Evolutionary conservation across 30 jellyfish, hydroid and myxozoan genomes (phyloP).

Genomic region (Rhopilema esculentum): DNA sequence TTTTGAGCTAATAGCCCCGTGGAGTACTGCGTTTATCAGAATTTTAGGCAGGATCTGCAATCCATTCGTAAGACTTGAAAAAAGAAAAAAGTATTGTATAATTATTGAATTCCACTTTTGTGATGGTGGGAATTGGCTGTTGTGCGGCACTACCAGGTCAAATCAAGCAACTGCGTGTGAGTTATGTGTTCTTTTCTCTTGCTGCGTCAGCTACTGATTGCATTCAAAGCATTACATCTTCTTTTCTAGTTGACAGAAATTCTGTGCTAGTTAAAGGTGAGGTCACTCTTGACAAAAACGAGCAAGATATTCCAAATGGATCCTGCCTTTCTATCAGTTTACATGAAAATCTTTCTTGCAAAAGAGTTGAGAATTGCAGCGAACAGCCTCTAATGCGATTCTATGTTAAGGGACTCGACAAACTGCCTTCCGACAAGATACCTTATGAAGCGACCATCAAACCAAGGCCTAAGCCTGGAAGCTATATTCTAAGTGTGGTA

Average conservation of each 20-base stretch:
- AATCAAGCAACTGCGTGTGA: too few relatives aligned
- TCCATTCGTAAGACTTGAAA: too few relatives aligned
- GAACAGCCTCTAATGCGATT: background rate
- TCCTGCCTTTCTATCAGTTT: constrained; percentile 43
- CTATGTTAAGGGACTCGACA: constrained; percentile 2
- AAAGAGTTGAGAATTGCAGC: background rate
- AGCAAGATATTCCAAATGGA: constrained; percentile 1
- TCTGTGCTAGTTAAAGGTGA: constrained; percentile 25
- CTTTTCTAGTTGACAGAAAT: constrained; percentile 9
- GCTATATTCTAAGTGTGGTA: constrained; percentile 27
- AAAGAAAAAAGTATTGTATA: too few relatives aligned
- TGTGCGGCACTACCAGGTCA: too few relatives aligned
- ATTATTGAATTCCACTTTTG: too few relatives aligned
- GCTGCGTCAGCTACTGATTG: too few relatives aligned
- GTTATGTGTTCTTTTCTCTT: too few relatives aligned
- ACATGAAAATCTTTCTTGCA: constrained; percentile 7
- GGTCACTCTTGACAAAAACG: constrained; percentile 8
- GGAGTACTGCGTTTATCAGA: too few relatives aligned
- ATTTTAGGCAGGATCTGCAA: too few relatives aligned
- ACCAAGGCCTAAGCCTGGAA: constrained; percentile 56
- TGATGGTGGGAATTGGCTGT: too few relatives aligned
- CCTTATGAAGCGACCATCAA: constrained; percentile 27
- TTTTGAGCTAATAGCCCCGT: too few relatives aligned
- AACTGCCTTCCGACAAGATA: background rate
- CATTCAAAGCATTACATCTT: background rate